phyloP scores from a whole-genome alignment of 2,113 vertebrate species.

The Phalacrocorax pelagicus region DNA sequence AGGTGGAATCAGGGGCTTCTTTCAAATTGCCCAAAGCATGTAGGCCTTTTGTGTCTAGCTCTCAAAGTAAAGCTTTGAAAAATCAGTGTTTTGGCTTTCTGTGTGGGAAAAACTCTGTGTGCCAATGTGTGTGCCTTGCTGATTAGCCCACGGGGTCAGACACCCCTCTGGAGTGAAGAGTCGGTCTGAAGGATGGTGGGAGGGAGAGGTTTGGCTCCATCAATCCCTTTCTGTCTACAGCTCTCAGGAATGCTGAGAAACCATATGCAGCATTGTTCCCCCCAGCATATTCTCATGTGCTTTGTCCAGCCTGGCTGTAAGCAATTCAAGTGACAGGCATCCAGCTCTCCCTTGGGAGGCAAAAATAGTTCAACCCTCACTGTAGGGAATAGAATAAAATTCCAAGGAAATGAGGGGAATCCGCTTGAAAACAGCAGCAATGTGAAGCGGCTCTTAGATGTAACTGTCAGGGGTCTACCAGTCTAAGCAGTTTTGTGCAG shows the following conservation, averaged over 20 bases:
- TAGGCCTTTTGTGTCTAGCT: background rate
- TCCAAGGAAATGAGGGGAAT: background rate
- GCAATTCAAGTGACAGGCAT: constrained; percentile 62
- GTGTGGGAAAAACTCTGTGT: constrained; percentile 6
- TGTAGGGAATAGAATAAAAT: background rate
- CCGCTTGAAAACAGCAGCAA: background rate
- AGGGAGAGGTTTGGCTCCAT: constrained; percentile 19
- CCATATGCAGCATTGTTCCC: constrained; percentile 33
- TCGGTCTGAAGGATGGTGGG: background rate
- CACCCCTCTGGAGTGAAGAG: background rate
- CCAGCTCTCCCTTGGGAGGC: constrained; percentile 56
- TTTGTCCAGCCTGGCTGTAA: constrained; percentile 63
- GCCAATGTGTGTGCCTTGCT: background rate
- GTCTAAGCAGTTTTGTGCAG: background rate
- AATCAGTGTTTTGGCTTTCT: constrained; percentile 31
- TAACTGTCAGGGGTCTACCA: background rate
- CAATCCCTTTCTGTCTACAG: constrained; percentile 40
- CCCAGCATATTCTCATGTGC: constrained; percentile 7
- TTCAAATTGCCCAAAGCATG: background rate
- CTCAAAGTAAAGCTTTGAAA: background rate
- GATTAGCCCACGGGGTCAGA: constrained; percentile 22
- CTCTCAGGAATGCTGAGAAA: constrained; percentile 59
- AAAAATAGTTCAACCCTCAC: background rate
- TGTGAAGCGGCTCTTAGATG: background rate
- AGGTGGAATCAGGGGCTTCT: background rate